Conservation (phyloP, 2,888 invertebrate genomes). For the Rhamphomyia laevipes region DNA sequence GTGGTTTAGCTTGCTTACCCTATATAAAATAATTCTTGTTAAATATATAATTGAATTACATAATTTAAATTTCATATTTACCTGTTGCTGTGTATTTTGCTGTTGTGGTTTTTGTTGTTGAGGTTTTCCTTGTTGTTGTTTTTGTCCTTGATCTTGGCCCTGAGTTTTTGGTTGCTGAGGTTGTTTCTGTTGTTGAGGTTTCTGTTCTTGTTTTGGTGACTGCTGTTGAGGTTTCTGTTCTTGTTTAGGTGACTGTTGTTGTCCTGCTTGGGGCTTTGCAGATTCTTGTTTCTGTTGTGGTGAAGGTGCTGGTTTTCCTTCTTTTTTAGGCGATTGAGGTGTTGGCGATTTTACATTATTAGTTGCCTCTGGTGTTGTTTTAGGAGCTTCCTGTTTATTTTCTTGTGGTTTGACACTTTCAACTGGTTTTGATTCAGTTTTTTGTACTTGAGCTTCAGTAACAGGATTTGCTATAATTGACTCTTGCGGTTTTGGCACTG, state of each 20-base stretch:
- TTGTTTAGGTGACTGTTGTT: slow-evolving; percentile 3
- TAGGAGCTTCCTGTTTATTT: slow-evolving; percentile 73
- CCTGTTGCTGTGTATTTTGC: not conserved
- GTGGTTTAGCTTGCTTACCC: not conserved
- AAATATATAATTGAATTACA: no score
- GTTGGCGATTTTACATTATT: slow-evolving; percentile 26
- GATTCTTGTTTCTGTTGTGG: not conserved
- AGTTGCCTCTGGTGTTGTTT: slow-evolving; percentile 89
- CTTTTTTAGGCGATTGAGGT: not conserved
- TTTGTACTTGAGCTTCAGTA: not conserved
- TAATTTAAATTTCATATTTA: no score
- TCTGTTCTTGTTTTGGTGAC: not conserved
- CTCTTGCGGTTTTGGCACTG: not conserved
- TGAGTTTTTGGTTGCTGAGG: not conserved
- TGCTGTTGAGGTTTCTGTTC: slow-evolving; percentile 12
- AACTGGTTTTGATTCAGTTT: not conserved
- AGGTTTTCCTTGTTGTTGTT: not conserved
- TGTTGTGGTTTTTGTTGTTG: not conserved
- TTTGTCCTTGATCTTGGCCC: not conserved
- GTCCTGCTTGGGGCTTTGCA: not conserved
- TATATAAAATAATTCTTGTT: no score
- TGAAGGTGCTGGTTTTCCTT: not conserved
- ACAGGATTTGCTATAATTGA: not conserved
- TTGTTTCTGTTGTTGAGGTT: not conserved
- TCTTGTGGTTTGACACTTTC: slow-evolving; percentile 41